These are phyloP conservation scores for Tetraodon nigroviridis DNA, from an alignment of 2,113 vertebrate species.

Conservation along the genomic window DNA sequence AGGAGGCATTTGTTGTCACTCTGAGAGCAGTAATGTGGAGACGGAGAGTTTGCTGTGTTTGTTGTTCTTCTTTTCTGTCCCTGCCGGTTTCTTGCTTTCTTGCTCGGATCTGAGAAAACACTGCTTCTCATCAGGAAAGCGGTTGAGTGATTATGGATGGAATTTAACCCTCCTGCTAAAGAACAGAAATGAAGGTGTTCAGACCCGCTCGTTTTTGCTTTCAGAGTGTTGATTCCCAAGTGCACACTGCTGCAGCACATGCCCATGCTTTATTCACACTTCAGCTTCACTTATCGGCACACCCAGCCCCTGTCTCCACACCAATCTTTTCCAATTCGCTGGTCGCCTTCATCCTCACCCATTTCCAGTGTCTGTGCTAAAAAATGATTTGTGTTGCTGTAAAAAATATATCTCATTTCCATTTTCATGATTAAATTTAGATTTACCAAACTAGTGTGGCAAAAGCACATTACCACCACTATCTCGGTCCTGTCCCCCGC, in stretches of 20 bases:
- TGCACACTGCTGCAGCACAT: constrained; percentile 21
- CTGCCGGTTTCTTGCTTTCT: constrained; percentile 53
- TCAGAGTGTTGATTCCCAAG: constrained; percentile 22
- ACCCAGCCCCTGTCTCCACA: constrained; percentile 4
- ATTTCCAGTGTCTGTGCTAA: constrained; percentile 4
- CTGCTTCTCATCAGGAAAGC: constrained; percentile 45
- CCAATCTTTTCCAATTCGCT: background rate
- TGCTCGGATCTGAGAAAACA: constrained; percentile 45
- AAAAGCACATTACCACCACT: constrained; percentile 17
- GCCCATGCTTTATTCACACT: constrained; percentile 35
- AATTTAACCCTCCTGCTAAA: constrained; percentile 27
- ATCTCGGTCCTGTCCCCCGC: constrained; percentile 46
- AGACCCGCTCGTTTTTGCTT: constrained; percentile 30
- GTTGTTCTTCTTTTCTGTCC: constrained; percentile 36
- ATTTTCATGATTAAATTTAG: constrained; percentile 27
- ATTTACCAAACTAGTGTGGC: constrained; percentile 23
- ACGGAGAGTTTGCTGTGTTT: constrained; percentile 55
- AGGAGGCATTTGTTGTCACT: constrained; percentile 28
- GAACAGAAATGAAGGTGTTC: constrained; percentile 48
- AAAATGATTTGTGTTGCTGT: constrained; percentile 15
- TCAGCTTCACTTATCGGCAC: constrained; percentile 22
- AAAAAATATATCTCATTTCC: constrained; percentile 28
- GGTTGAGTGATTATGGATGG: constrained; percentile 39
- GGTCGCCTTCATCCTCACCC: constrained; percentile 7
- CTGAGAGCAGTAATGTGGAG: constrained; percentile 22